phyloP scores from a whole-genome alignment of 2,888 invertebrate species.

The Macaria liturata region DNA sequence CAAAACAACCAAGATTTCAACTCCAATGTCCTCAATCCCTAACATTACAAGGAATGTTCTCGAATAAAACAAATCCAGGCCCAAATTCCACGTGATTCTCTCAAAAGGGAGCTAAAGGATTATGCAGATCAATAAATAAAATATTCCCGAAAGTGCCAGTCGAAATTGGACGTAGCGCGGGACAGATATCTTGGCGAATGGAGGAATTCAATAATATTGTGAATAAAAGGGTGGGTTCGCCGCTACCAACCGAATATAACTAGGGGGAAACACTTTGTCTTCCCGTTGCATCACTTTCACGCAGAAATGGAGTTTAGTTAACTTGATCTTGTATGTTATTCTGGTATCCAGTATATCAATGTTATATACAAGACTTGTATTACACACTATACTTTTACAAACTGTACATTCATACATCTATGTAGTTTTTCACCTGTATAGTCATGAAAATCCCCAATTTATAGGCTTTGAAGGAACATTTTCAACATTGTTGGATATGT shows the following conservation, averaged over 20 bases:
- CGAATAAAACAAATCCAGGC: slow-evolving; percentile 34
- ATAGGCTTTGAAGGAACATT: too few species aligned
- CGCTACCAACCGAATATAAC: slow-evolving; percentile 40
- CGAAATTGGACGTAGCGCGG: slow-evolving; percentile 49
- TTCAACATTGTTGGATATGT: too few species aligned
- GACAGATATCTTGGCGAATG: slow-evolving; percentile 44
- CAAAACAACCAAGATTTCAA: slow-evolving; percentile 9
- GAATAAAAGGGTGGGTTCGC: slow-evolving; percentile 46
- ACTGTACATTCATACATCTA: too few species aligned
- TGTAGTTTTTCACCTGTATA: too few species aligned
- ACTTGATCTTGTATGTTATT: too few species aligned
- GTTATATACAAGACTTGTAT: too few species aligned
- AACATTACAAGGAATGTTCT: slow-evolving; percentile 17
- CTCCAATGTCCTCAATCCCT: slow-evolving; percentile 9
- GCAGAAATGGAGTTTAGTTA: too few species aligned
- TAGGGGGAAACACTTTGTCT: slow-evolving; percentile 31
- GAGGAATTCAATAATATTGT: slow-evolving; percentile 62
- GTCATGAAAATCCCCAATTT: too few species aligned
- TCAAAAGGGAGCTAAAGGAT: slow-evolving; percentile 40
- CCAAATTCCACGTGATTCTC: slow-evolving; percentile 41
- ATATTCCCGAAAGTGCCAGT: slow-evolving; percentile 48
- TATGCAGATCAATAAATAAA: slow-evolving; percentile 62
- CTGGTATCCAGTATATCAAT: too few species aligned
- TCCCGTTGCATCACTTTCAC: too few species aligned
- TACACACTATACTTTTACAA: too few species aligned